Evolutionary conservation across 2,888 invertebrate species (phyloP), one percentile per base, ranked within the genome.

Genomic region (Melieria omissa): DNA sequence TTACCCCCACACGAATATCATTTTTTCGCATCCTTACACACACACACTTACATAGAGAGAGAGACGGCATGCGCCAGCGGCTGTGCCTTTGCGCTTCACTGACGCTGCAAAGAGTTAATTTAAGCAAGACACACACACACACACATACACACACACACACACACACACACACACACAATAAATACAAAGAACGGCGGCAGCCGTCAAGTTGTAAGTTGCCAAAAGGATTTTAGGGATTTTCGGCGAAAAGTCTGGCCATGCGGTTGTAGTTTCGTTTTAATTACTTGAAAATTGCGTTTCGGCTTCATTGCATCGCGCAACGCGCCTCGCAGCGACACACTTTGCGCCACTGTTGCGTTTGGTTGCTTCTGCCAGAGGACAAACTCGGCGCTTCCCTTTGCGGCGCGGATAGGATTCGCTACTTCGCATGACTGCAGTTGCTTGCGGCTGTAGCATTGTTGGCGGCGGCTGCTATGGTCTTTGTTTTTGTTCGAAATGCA

Each of bases 41-140:
- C 29, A 29, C 29, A 29, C 29, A 29, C 29, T 29, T 29, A 29
- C 29, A 29, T 29, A 29, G 29, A 29, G 29, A 29, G 29, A 3
- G 29, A 29, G 29, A 29, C 29, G 29, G 29, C 29, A 29, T 29
- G 29, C 29, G 63, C 63, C 62, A 46, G 42, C 64, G 71, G 68
- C 71, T 58, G 29, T 72, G 71, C 73, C 73, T 75, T 76, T 74
- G 69, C 77, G 74, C 76, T 78, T 77, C 75, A 77, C 69, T 78
- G 76, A 73, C 68, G 73, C 76, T 76, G 73, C 72, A 78, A 78
- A 77, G 79, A 82, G 82, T 82, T 83, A 78, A 81, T 82, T 82
- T 78, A 79, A 84, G 81, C 80, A 81, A 82, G 80, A 79, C 70
- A 78, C 72, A 67, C 67, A 70, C 44, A 58, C 71, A 62, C 69